Evolutionary conservation across 1,140 invertebrate genomes (phyloP).

Genomic region (Xylocopa sonorina): DNA sequence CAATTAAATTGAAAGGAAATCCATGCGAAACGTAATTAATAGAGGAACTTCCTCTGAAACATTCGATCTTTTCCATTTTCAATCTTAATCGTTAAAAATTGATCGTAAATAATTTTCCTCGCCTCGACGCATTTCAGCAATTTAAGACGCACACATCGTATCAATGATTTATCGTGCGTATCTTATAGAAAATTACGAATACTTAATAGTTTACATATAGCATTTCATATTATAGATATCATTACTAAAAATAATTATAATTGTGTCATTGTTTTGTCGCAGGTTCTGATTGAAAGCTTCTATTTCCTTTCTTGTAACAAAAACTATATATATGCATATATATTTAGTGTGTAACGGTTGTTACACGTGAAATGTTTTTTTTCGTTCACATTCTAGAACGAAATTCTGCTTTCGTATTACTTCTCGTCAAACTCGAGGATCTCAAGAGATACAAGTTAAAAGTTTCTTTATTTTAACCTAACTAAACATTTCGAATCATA

Average conservation of each 20-base stretch:
- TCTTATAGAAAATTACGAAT: too few relatives aligned
- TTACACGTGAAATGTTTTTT: background rate
- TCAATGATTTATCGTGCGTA: too few relatives aligned
- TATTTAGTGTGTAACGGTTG: background rate
- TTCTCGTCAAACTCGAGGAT: background rate
- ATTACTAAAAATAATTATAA: background rate
- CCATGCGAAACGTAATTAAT: background rate
- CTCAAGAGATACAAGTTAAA: background rate
- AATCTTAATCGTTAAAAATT: background rate
- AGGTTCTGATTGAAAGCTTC: background rate
- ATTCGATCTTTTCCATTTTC: background rate
- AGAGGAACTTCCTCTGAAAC: too few relatives aligned
- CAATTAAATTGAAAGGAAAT: background rate
- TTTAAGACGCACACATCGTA: too few relatives aligned
- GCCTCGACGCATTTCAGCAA: too few relatives aligned
- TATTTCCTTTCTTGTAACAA: background rate
- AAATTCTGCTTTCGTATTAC: background rate
- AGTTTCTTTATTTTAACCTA: background rate
- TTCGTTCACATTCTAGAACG: background rate
- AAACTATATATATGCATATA: too few relatives aligned
- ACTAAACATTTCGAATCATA: background rate
- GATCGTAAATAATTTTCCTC: background rate
- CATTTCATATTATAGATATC: background rate
- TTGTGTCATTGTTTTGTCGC: background rate
- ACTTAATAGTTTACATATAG: too few relatives aligned